Conservation (phyloP, 2,888 invertebrate species). For the Omphaloscelis lunosa region DNA sequence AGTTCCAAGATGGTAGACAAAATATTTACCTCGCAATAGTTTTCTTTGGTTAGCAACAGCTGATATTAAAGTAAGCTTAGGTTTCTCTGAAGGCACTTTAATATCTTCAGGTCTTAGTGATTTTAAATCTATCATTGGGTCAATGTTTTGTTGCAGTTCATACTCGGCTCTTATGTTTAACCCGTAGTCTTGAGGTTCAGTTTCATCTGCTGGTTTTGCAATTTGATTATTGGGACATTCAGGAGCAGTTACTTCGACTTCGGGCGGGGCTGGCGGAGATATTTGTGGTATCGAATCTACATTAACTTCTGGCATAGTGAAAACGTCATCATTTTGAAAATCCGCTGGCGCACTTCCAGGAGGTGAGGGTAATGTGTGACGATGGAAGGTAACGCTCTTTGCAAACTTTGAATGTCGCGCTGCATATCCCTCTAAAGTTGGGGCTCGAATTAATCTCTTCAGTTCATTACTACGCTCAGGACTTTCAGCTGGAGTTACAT, state of each 20-base stretch:
- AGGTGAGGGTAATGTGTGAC: conserved; percentile 95
- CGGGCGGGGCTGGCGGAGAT: conserved; percentile 65
- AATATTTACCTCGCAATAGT: conserved; percentile 87
- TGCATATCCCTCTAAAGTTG: conserved; percentile 96
- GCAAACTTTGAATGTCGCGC: conserved; percentile 96
- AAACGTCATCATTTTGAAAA: conserved; percentile 78
- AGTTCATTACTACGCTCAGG: conserved; percentile 91
- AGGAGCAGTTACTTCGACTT: conserved; percentile 66
- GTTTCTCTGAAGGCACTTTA: conserved; percentile 90
- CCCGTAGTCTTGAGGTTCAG: conserved; percentile 70
- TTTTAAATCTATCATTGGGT: conserved; percentile 83
- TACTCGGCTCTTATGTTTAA: conserved; percentile 79
- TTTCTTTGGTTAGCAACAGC: conserved; percentile 91
- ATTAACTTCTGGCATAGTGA: conserved; percentile 81
- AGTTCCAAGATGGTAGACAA: neutral
- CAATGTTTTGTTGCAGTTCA: conserved; percentile 78
- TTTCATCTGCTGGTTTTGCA: conserved; percentile 66
- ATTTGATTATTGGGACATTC: conserved; percentile 73
- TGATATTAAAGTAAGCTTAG: conserved; percentile 90
- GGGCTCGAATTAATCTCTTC: conserved; percentile 94
- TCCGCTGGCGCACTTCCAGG: conserved; percentile 90
- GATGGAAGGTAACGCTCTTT: conserved; percentile 97
- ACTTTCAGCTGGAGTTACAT: conserved; percentile 88
- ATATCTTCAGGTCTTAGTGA: conserved; percentile 89
- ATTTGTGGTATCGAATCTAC: conserved; percentile 68